A percentile compares a stretch with the other conserved stretches of the same genome.
Evolutionary conservation across 2,797 vertebrate genomes (phyloP).

Genomic region (Acanthopagrus latus): DNA sequence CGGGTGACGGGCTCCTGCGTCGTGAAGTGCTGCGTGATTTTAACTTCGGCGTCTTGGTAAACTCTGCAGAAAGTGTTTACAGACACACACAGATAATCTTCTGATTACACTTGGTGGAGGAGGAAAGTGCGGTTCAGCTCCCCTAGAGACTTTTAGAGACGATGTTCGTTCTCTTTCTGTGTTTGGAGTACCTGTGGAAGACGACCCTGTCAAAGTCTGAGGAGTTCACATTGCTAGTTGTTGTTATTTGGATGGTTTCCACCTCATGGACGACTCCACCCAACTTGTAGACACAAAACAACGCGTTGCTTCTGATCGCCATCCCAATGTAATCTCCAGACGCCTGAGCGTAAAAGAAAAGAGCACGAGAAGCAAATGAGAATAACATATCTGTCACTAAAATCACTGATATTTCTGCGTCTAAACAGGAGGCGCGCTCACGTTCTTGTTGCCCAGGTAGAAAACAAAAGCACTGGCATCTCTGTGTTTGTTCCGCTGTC

Average conservation of each 20-base stretch:
- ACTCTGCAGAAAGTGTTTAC: constrained; percentile 61
- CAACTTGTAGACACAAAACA: constrained; percentile 79
- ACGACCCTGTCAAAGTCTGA: constrained; percentile 68
- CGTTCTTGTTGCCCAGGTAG: constrained; percentile 90
- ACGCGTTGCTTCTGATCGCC: constrained; percentile 61
- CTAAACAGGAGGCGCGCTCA: constrained; percentile 68
- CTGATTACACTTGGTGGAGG: neutral
- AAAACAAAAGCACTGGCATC: constrained; percentile 86
- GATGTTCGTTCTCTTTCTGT: neutral
- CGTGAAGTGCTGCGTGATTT: constrained; percentile 58
- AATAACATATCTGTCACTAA: neutral
- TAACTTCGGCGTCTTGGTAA: constrained; percentile 80
- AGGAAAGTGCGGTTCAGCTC: neutral
- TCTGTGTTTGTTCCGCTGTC: constrained; percentile 46
- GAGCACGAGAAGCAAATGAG: neutral
- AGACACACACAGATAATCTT: neutral
- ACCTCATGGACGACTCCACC: constrained; percentile 69
- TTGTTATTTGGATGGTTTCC: constrained; percentile 61
- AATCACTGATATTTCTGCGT: neutral
- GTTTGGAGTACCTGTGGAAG: constrained; percentile 71
- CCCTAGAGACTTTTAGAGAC: neutral
- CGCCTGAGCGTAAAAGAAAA: constrained; percentile 44
- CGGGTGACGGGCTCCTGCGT: constrained; percentile 38
- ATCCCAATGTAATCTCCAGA: constrained; percentile 76
- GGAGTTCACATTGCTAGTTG: constrained; percentile 36